Evolutionary conservation across 2,113 vertebrate genomes (phyloP).

Genomic region (Clarias magur): DNA sequence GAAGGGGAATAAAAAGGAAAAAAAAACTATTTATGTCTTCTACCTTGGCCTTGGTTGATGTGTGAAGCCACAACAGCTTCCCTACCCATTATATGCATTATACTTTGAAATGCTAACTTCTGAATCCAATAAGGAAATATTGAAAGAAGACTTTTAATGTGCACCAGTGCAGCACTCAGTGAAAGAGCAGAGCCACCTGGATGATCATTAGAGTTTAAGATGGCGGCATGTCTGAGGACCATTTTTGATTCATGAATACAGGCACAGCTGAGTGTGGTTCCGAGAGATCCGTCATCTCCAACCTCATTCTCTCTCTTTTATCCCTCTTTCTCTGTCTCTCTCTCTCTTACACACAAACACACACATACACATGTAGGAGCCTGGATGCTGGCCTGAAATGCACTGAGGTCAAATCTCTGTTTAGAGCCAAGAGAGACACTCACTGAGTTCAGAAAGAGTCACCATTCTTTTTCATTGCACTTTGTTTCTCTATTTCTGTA

Average conservation of each 20-base stretch:
- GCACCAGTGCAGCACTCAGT: conserved; percentile 7
- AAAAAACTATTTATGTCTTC: background rate
- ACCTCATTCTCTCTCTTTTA: conserved; percentile 45
- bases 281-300: conserved; percentile 51
- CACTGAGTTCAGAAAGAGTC: background rate
- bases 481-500: background rate
- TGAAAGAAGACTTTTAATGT: background rate
- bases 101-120: background rate
- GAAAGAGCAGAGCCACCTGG: conserved; percentile 13
- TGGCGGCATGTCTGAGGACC: conserved; percentile 46
- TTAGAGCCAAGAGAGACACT: conserved; percentile 1
- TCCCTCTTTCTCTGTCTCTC: conserved; percentile 21
- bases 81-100: background rate
- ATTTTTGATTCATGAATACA: conserved; percentile 55
- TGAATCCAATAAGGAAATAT: background rate
- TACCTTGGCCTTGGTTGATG: background rate
- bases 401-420: conserved; percentile 34
- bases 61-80: background rate
- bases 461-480: background rate
- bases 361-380: conserved; percentile 19
- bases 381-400: conserved; percentile 31
- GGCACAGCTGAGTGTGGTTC: conserved; percentile 52
- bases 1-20: background rate
- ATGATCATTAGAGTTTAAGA: conserved; percentile 54
- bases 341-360: background rate